A percentile compares a stretch with the other conserved stretches of the same genome.
phyloP scores from a whole-genome alignment of 2,113 vertebrate species.

The Ceratotherium simum region DNA sequence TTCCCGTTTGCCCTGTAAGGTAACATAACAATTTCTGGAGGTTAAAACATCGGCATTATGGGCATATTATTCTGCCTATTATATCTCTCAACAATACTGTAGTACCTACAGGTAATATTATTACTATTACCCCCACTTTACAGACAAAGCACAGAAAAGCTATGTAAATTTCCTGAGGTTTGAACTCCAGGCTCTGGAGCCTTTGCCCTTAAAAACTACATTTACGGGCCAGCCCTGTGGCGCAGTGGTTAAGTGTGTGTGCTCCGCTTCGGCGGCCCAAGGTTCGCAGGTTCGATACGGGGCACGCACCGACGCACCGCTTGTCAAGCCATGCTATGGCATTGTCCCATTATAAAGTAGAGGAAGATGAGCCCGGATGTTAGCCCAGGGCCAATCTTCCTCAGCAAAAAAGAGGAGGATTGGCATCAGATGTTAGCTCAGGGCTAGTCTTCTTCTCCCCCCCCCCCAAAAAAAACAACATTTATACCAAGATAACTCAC shows the following conservation, averaged over 20 bases:
- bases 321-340: too few relatives aligned
- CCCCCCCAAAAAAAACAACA: not conserved
- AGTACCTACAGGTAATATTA: not conserved
- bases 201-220: not conserved
- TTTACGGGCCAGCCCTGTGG: not conserved
- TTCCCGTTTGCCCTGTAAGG: not conserved
- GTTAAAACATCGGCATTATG: not conserved
- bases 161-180: not conserved
- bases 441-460: too few relatives aligned
- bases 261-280: too few relatives aligned
- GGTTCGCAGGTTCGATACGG: too few relatives aligned
- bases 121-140: not conserved
- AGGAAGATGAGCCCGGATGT: too few relatives aligned
- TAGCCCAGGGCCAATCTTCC: too few relatives aligned
- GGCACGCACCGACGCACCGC: too few relatives aligned
- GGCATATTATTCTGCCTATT: not conserved
- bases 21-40: not conserved
- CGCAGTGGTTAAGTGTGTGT: too few relatives aligned
- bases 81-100: not conserved
- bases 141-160: not conserved
- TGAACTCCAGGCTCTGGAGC: not conserved
- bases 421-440: too few relatives aligned
- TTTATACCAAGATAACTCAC: not conserved
- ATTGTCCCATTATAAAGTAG: too few relatives aligned
- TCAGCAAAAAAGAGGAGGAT: too few relatives aligned